Evolutionary conservation across 2,888 invertebrate species (phyloP).

Genomic region (Caradrina clavipalpis): DNA sequence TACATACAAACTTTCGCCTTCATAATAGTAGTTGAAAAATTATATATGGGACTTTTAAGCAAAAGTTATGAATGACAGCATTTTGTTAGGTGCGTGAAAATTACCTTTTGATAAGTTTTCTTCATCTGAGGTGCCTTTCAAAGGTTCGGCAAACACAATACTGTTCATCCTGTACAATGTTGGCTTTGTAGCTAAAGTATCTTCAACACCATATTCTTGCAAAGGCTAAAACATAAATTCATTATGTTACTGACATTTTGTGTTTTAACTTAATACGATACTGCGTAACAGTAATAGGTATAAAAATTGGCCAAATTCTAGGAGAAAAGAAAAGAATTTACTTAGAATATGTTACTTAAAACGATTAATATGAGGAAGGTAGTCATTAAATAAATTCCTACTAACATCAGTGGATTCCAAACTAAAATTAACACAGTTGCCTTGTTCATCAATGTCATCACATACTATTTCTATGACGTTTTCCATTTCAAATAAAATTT

Average conservation of each 20-base stretch:
- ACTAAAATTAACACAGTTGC: conserved; percentile 4
- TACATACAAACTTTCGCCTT: no score
- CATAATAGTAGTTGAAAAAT: no score
- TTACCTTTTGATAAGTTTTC: conserved; percentile 25
- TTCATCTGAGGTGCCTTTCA: conserved; percentile 16
- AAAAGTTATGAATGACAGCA: no score
- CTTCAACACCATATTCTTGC: not conserved
- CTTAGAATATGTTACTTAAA: no score
- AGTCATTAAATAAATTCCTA: not conserved
- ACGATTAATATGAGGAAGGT: not conserved
- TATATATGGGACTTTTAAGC: no score
- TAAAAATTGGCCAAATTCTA: no score
- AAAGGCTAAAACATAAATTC: conserved; percentile 46
- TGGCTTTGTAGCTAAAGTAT: not conserved
- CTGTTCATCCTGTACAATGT: conserved; percentile 33
- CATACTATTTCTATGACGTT: not conserved
- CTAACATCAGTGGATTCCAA: conserved; percentile 46
- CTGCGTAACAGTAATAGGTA: no score
- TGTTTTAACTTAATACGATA: no score
- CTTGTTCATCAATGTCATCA: conserved; percentile 1
- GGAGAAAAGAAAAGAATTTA: no score
- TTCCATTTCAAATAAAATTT: conserved; percentile 29
- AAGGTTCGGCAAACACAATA: conserved; percentile 58
- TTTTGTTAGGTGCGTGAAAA: not conserved
- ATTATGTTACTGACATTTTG: not conserved